These are phyloP conservation scores for Scaptomyza parva DNA, from an alignment of 2,888 invertebrate species.

Conservation along the genomic window DNA sequence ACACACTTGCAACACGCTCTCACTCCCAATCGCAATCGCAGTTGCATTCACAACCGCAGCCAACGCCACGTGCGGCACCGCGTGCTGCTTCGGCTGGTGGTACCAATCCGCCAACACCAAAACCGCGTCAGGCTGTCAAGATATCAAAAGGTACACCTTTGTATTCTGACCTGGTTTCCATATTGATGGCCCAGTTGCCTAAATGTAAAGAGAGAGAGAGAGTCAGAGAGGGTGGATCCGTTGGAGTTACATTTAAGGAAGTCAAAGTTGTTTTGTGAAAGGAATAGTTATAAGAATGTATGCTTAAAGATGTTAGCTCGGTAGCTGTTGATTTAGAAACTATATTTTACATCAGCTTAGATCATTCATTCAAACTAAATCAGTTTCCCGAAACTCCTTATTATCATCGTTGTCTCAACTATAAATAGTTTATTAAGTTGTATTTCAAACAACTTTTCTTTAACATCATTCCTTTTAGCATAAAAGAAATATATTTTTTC, in stretches of 20 bases:
- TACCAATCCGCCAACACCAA: slow-evolving; percentile 83
- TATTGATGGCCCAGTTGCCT: slow-evolving; percentile 2
- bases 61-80: slow-evolving; percentile 83
- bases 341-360: no score
- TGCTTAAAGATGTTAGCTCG: no score
- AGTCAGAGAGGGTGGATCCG: background rate
- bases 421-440: no score
- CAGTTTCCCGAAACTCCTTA: no score
- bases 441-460: background rate
- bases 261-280: background rate
- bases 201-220: background rate
- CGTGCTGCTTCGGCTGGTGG: slow-evolving; percentile 57
- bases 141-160: slow-evolving; percentile 63
- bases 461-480: background rate
- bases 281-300: no score
- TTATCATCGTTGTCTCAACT: no score
- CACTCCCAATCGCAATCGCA: slow-evolving; percentile 27
- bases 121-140: slow-evolving; percentile 83
- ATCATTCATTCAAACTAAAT: no score
- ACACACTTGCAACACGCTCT: slow-evolving; percentile 23
- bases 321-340: no score
- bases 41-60: slow-evolving; percentile 61
- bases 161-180: slow-evolving; percentile 65
- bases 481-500: no score
- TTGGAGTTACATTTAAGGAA: slow-evolving; percentile 14